Evolutionary conservation across 2,888 invertebrate species (phyloP), one percentile per base, ranked within the genome.

Genomic region (Creontiades dilutus): DNA sequence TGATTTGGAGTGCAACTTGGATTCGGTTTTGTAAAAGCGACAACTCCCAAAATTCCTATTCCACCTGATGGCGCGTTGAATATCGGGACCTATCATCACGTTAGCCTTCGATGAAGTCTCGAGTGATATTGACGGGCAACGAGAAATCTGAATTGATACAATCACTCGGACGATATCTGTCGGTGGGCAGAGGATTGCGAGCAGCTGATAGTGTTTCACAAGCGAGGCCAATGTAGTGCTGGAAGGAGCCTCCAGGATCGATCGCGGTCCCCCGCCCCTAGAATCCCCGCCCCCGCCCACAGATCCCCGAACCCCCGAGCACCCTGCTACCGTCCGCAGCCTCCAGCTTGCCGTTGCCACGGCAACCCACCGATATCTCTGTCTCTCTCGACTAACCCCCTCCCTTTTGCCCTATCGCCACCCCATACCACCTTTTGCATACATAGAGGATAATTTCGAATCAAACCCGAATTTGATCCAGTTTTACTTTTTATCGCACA

Each of bases 121-220:
- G 37, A 37, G 52, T 5, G 52, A 52, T 52, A 52, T 52, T 52
- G 14, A 52, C 52, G 52, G 16, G 52, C 52, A 16, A 12, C 16
- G 52, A 52, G 52, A 37, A 37, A 37, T 37, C 37, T 37, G 37
- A 37, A 37, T 37, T 37, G 37, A 52, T 23, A 23, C 11, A 68
- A 68, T 68, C 68, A 68, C 19, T 27, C 68, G 11, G 68, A 68
- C 16, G 68, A 23, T 68, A 68, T 68, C 68, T 23, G 0, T n/a
- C 68, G 13, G 68, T 68, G 68, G 68, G 68, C 11, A 23, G 68
- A n/a, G 82, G 82, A 82, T 82, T 48, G 48, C 82, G 46, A 78
- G 88, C 88, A 88, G 88, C 88, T 88, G 88, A 88, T 88, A 88
- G 75, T 84, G 89, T 89, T 89, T 89, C 84, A 75, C 89, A 89